Evolutionary conservation across 2,888 invertebrate genomes (phyloP).

Genomic region (Drosophila differens): DNA sequence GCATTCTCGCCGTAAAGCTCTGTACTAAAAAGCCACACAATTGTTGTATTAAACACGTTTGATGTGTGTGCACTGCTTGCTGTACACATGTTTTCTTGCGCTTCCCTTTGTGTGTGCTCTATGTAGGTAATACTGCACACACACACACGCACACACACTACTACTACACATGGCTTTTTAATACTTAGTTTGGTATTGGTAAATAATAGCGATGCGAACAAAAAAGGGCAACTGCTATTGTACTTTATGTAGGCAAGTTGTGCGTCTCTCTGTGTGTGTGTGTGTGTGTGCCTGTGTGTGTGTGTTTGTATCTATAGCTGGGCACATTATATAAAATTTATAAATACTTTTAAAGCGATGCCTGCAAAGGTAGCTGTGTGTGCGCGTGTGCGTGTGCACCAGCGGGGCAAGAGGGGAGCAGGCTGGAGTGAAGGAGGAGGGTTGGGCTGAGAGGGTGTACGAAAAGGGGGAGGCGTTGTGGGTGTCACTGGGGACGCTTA

Average conservation of each 20-base stretch:
- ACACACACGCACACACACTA: slow-evolving; percentile 27
- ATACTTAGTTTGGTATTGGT: slow-evolving; percentile 70
- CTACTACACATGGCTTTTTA: slow-evolving; percentile 46
- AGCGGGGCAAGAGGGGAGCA: background rate
- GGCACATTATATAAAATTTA: slow-evolving; percentile 76
- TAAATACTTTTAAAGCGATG: slow-evolving; percentile 73
- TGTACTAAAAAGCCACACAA: slow-evolving; percentile 73
- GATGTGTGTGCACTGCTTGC: slow-evolving; percentile 36
- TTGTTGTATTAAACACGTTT: slow-evolving; percentile 66
- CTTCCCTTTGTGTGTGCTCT: slow-evolving; percentile 18
- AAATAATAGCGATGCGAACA: slow-evolving; percentile 60
- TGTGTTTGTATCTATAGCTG: slow-evolving; percentile 47
- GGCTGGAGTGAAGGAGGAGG: slow-evolving; percentile 9
- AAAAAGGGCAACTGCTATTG: slow-evolving; percentile 68
- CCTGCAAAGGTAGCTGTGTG: slow-evolving; percentile 39
- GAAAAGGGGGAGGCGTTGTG: slow-evolving; percentile 4
- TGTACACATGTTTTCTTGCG: slow-evolving; percentile 51
- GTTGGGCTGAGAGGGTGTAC: slow-evolving; percentile 21
- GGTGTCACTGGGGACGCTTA: slow-evolving; percentile 31
- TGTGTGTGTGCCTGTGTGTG: slow-evolving; percentile 16
- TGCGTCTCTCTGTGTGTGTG: slow-evolving; percentile 7
- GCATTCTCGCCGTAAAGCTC: slow-evolving; percentile 32
- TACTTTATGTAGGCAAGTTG: slow-evolving; percentile 61
- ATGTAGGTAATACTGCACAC: slow-evolving; percentile 44
- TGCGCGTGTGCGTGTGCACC: slow-evolving; percentile 7